These are phyloP conservation scores for Crocallis elinguaria DNA, from an alignment of 2,888 invertebrate species.

Conservation along the genomic window DNA sequence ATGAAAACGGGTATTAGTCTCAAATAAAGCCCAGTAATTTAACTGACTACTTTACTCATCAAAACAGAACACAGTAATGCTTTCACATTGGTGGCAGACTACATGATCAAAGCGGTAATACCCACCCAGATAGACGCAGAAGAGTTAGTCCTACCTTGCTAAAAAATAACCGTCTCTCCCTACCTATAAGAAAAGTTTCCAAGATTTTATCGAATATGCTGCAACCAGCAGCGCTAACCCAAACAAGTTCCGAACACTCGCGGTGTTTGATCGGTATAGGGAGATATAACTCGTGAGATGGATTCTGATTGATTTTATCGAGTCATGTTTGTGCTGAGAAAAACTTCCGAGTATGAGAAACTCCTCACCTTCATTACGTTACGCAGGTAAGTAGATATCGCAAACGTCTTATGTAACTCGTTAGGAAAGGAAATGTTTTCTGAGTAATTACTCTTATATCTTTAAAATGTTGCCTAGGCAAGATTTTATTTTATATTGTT, in stretches of 20 bases:
- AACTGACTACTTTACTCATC: too few species aligned
- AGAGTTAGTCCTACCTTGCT: too few species aligned
- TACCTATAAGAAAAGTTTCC: slow-evolving; percentile 50
- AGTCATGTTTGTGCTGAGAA: slow-evolving; percentile 59
- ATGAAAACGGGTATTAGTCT: too few species aligned
- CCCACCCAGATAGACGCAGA: too few species aligned
- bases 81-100: too few species aligned
- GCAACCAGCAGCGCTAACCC: slow-evolving; percentile 62
- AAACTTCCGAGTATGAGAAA: slow-evolving; percentile 41
- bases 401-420: neutral
- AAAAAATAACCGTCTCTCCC: neutral
- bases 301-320: slow-evolving; percentile 75
- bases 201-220: slow-evolving; percentile 75
- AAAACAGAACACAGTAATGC: too few species aligned
- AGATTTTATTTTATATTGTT: too few species aligned
- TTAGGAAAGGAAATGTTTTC: slow-evolving; percentile 8
- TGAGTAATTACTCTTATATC: too few species aligned
- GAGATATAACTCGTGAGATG: slow-evolving; percentile 66
- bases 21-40: too few species aligned
- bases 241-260: slow-evolving; percentile 68
- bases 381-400: neutral
- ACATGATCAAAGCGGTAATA: too few species aligned
- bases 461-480: too few species aligned
- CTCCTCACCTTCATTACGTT: slow-evolving; percentile 6
- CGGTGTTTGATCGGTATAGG: slow-evolving; percentile 65